These are phyloP conservation scores for Trichonephila clavata DNA, from an alignment of 1,140 invertebrate genomes.

Conservation along the genomic window DNA sequence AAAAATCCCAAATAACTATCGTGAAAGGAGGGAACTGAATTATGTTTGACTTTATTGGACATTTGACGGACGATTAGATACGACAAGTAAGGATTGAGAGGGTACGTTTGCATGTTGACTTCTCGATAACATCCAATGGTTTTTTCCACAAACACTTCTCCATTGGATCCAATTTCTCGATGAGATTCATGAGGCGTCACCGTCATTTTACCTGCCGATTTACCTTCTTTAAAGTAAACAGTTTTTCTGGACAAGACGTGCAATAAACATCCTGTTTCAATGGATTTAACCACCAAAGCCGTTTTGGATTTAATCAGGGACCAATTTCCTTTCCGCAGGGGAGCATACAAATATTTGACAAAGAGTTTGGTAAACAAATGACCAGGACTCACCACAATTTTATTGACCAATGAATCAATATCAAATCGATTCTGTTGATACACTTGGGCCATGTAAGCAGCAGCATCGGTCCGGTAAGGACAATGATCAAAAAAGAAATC, in stretches of 20 bases:
- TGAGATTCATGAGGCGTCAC: not conserved
- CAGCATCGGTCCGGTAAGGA: not conserved
- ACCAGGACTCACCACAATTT: slow-evolving; percentile 54
- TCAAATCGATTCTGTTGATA: slow-evolving; percentile 7
- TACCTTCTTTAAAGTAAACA: slow-evolving; percentile 28
- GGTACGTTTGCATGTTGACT: slow-evolving; percentile 25
- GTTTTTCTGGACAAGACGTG: slow-evolving; percentile 54
- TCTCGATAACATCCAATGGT: slow-evolving; percentile 36
- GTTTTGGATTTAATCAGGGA: slow-evolving; percentile 9
- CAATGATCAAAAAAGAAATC: slow-evolving; percentile 26
- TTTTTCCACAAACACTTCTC: slow-evolving; percentile 52
- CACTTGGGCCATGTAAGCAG: slow-evolving; percentile 30
- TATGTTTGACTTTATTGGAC: slow-evolving; percentile 25
- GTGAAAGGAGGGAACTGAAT: not conserved
- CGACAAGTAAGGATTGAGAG: slow-evolving; percentile 29
- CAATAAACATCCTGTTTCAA: slow-evolving; percentile 33
- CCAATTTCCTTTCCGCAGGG: slow-evolving; percentile 11
- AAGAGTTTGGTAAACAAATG: slow-evolving; percentile 56
- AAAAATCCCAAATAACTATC: slow-evolving; percentile 35
- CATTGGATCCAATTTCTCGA: slow-evolving; percentile 35
- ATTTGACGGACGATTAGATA: not conserved
- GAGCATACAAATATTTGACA: slow-evolving; percentile 48
- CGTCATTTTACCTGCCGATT: slow-evolving; percentile 25
- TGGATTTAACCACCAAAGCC: slow-evolving; percentile 21
- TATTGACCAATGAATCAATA: slow-evolving; percentile 43